A percentile compares a stretch with the other conserved stretches of the same genome.
phyloP scores from a whole-genome alignment of 2,888 invertebrate species.

The Lycophotia porphyrea region DNA sequence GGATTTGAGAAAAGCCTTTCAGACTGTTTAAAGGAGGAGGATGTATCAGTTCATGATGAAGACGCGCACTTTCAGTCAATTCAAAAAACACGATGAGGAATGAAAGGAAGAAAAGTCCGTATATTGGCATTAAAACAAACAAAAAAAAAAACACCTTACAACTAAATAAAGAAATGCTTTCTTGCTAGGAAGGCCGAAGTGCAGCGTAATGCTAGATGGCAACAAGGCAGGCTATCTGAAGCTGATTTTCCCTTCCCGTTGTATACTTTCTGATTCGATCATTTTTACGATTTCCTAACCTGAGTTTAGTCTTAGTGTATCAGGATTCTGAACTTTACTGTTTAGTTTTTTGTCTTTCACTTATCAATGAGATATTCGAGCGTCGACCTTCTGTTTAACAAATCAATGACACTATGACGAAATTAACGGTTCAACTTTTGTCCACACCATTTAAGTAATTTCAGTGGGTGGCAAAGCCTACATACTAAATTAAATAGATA shows the following conservation, averaged over 20 bases:
- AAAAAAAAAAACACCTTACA: too few species aligned
- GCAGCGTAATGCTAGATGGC: not conserved
- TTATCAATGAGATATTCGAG: not conserved
- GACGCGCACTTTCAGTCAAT: too few species aligned
- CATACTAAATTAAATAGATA: slow-evolving; percentile 36
- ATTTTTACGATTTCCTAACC: not conserved
- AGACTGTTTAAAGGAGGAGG: too few species aligned
- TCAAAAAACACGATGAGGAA: too few species aligned
- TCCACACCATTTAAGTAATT: slow-evolving; percentile 37
- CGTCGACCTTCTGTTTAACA: slow-evolving; percentile 3
- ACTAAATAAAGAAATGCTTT: too few species aligned
- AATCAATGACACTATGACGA: slow-evolving; percentile 35
- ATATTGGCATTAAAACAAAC: too few species aligned
- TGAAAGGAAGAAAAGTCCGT: too few species aligned
- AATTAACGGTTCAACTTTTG: slow-evolving; percentile 45
- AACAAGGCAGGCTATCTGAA: not conserved
- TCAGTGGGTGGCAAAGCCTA: slow-evolving; percentile 37
- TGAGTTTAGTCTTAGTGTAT: not conserved
- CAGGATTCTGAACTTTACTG: not conserved
- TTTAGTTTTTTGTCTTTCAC: not conserved
- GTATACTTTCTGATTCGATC: not conserved
- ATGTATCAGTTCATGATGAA: too few species aligned
- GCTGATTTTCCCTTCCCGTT: not conserved
- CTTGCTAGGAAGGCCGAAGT: not conserved
- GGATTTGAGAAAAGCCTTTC: too few species aligned